phyloP scores from a whole-genome alignment of 1,140 invertebrate genomes.

The Zophobas atratus region DNA sequence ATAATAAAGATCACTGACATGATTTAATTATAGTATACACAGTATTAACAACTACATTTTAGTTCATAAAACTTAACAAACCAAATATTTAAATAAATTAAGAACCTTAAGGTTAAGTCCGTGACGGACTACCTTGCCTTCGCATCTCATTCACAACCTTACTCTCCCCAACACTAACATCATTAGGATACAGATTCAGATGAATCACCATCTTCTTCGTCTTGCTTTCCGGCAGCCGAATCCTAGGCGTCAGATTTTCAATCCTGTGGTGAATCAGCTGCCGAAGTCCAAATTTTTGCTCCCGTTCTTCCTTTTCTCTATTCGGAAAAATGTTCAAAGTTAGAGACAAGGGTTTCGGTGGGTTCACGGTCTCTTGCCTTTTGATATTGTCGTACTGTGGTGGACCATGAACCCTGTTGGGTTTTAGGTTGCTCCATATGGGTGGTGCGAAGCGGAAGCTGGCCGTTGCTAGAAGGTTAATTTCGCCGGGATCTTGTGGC shows the following conservation, averaged over 20 bases:
- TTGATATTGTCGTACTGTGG: conserved; percentile 2
- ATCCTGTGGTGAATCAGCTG: conserved; percentile 12
- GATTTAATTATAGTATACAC: too few species aligned
- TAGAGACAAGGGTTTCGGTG: conserved; percentile 50
- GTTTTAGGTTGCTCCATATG: conserved; percentile 55
- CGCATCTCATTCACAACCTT: background rate
- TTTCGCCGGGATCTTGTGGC: conserved; percentile 71
- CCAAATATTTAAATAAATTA: too few species aligned
- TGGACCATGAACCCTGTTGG: background rate
- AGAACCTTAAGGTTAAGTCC: too few species aligned
- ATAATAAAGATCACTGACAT: too few species aligned
- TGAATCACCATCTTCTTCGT: conserved; percentile 56
- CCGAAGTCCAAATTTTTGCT: conserved; percentile 5
- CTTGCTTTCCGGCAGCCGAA: conserved; percentile 12
- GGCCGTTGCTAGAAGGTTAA: conserved; percentile 70
- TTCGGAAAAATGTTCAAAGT: conserved; percentile 57
- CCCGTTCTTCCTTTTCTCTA: conserved; percentile 9
- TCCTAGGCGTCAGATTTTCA: conserved; percentile 15
- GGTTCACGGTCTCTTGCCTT: conserved; percentile 16
- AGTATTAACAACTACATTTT: too few species aligned
- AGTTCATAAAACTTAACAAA: too few species aligned
- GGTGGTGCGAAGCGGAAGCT: conserved; percentile 68
- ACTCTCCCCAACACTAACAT: background rate
- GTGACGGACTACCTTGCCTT: too few species aligned
- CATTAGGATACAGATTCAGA: conserved; percentile 53